Conservation (phyloP, 2,113 vertebrate species). For the Pteronura brasiliensis region DNA sequence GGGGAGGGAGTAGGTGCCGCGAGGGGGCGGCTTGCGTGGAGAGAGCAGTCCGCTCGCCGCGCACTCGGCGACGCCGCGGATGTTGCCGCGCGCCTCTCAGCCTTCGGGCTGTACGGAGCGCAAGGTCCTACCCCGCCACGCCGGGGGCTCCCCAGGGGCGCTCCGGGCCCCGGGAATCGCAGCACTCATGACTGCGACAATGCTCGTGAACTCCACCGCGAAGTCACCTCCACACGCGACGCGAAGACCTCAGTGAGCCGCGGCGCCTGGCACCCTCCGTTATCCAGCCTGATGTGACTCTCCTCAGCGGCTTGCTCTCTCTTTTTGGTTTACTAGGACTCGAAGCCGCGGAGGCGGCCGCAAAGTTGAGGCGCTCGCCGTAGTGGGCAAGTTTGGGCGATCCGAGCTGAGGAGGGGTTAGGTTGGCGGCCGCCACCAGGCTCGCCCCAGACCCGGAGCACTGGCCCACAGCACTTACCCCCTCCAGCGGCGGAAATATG, state of each 20-base stretch:
- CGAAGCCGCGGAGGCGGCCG: not conserved
- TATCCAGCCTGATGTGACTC: not conserved
- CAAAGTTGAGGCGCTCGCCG: not conserved
- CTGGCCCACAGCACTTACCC: not conserved
- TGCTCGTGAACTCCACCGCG: constrained; percentile 17
- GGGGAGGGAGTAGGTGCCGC: not conserved
- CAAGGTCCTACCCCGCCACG: not conserved
- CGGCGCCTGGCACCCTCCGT: not conserved
- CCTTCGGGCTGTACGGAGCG: not conserved
- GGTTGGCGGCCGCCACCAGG: not conserved
- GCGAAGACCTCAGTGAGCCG: not conserved
- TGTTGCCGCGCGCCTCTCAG: not conserved
- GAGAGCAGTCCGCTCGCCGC: not conserved
- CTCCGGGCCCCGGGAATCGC: not conserved
- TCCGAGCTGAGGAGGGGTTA: not conserved
- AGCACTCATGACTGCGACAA: not conserved
- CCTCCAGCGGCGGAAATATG: not conserved
- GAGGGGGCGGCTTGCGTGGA: not conserved
- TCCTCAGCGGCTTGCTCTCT: not conserved
- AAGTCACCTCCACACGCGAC: not conserved
- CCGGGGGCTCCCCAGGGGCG: not conserved
- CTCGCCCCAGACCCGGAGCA: not conserved
- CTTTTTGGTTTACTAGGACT: not conserved
- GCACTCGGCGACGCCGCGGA: not conserved
- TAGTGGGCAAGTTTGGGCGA: constrained; percentile 34